Evolutionary conservation across 1,140 invertebrate genomes (phyloP).

Genomic region (Pseudomyrmex flavicornis): DNA sequence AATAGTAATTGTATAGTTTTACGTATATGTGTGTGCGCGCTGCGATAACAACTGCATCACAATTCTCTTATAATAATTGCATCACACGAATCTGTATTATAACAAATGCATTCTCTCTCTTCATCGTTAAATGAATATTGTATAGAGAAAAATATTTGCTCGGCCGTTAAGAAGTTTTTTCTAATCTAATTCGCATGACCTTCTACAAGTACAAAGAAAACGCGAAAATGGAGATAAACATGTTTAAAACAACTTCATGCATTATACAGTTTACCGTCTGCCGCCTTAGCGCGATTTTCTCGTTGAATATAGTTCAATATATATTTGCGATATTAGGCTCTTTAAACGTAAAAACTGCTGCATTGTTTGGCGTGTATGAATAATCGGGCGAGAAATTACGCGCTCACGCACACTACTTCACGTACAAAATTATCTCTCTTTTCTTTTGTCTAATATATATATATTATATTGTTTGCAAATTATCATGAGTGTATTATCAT

Average conservation of each 20-base stretch:
- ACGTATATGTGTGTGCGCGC: too few species aligned
- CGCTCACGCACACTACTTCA: neutral
- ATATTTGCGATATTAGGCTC: neutral
- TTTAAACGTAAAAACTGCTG: neutral
- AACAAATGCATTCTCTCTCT: neutral
- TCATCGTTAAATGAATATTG: neutral
- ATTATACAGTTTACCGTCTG: constrained; percentile 42
- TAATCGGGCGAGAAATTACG: neutral
- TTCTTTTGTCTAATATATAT: neutral
- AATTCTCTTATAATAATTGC: too few species aligned
- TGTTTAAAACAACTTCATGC: constrained; percentile 18
- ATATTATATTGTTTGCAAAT: neutral
- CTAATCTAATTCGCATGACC: constrained; percentile 11
- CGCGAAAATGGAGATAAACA: constrained; percentile 30
- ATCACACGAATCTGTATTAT: too few species aligned
- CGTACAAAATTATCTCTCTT: too few species aligned
- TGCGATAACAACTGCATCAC: too few species aligned
- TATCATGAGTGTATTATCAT: neutral
- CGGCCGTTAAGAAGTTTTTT: neutral
- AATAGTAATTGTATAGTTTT: too few species aligned
- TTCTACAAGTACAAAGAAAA: constrained; percentile 27
- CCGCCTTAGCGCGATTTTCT: neutral
- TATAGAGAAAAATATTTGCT: neutral
- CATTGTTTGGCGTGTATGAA: neutral
- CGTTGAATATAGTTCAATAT: neutral